Evolutionary conservation across 1,140 invertebrate species (phyloP).

Genomic region (Sminthurinus signatus): DNA sequence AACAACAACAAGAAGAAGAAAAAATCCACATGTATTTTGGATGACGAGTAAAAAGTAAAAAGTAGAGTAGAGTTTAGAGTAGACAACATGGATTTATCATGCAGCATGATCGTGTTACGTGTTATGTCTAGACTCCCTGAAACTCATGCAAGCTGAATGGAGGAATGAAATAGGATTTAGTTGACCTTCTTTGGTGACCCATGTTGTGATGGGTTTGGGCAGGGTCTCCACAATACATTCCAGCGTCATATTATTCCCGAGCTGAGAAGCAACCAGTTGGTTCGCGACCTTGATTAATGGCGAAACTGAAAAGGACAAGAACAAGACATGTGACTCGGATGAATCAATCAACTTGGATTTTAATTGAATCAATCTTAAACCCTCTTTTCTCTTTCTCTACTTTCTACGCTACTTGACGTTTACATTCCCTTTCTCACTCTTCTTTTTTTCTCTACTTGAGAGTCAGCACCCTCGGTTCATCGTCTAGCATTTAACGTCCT

Average conservation of each 20-base stretch:
- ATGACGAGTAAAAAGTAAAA: too few relatives aligned
- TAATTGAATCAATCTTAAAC: conserved; percentile 32
- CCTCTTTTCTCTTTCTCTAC: background rate
- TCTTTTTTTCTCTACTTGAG: too few relatives aligned
- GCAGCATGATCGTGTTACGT: background rate
- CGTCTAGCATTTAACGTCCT: too few relatives aligned
- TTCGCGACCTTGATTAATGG: conserved; percentile 74
- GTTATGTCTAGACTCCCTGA: background rate
- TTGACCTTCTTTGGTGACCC: conserved; percentile 69
- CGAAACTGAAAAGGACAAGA: conserved; percentile 55
- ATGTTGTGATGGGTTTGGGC: conserved; percentile 79
- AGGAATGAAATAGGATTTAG: background rate
- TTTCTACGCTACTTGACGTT: background rate
- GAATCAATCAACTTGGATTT: conserved; percentile 32
- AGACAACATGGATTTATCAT: background rate
- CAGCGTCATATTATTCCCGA: conserved; percentile 67
- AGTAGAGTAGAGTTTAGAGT: background rate
- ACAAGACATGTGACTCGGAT: conserved; percentile 8
- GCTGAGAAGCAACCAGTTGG: conserved; percentile 71
- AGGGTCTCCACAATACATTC: conserved; percentile 58
- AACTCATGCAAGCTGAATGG: background rate
- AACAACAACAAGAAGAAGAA: too few relatives aligned
- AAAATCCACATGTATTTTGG: too few relatives aligned
- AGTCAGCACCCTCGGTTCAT: too few relatives aligned
- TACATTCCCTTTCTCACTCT: background rate